phyloP scores from a whole-genome alignment of 2,888 invertebrate genomes.

The Chymomyza amoena region DNA sequence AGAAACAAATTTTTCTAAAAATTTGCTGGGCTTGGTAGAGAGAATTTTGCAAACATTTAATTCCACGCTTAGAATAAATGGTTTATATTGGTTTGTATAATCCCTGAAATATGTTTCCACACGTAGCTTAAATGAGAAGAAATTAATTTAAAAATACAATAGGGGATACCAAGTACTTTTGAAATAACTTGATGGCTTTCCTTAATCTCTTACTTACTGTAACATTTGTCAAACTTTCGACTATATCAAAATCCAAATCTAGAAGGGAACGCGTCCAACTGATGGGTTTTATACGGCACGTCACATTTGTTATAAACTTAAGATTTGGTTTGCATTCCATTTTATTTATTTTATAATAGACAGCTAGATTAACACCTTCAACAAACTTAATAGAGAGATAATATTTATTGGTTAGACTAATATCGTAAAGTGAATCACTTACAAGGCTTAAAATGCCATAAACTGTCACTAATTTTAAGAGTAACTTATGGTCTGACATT shows the following conservation, averaged over 20 bases:
- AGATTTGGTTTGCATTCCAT: constrained; percentile 20
- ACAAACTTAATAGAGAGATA: too few relatives aligned
- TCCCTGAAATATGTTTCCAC: constrained; percentile 34
- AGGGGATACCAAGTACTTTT: too few relatives aligned
- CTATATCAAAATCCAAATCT: constrained; percentile 27
- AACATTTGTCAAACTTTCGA: not conserved
- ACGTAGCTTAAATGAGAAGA: constrained; percentile 7
- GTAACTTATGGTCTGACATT: too few relatives aligned
- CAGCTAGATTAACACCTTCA: too few relatives aligned
- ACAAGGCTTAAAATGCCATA: too few relatives aligned
- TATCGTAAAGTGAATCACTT: too few relatives aligned
- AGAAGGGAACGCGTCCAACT: constrained; percentile 37
- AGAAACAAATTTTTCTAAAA: constrained; percentile 22
- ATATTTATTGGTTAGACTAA: too few relatives aligned
- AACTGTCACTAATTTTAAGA: too few relatives aligned
- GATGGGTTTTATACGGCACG: constrained; percentile 33
- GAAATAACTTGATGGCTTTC: too few relatives aligned
- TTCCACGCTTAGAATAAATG: constrained; percentile 22
- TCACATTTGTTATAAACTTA: constrained; percentile 21
- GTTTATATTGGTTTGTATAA: constrained; percentile 28
- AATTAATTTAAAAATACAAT: not conserved
- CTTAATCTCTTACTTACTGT: constrained; percentile 18
- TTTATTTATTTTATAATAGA: constrained; percentile 36
- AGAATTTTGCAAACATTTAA: constrained; percentile 32
- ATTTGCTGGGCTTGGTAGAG: constrained; percentile 3